Evolutionary conservation across 2,797 vertebrate species (phyloP).

Genomic region (Acrossocheilus wenchowensis): DNA sequence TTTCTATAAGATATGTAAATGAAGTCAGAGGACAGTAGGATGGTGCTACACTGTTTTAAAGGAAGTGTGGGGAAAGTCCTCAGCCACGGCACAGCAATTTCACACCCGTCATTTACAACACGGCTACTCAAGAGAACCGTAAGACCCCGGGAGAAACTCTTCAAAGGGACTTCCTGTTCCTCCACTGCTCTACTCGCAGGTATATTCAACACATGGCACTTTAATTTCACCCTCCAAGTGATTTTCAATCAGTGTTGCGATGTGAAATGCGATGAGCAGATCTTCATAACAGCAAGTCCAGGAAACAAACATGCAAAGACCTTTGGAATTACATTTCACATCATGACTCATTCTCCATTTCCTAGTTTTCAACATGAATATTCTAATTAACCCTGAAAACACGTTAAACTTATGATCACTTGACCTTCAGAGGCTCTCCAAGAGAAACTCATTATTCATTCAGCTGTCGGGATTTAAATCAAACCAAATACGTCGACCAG

Average conservation of each 20-base stretch:
- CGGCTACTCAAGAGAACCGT: neutral
- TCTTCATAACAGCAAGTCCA: neutral
- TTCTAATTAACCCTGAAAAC: constrained; percentile 46
- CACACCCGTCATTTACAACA: constrained; percentile 40
- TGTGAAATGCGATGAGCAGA: constrained; percentile 3
- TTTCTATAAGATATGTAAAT: constrained; percentile 63
- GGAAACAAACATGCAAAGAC: constrained; percentile 6
- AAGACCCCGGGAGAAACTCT: constrained; percentile 17
- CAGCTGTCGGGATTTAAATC: constrained; percentile 23
- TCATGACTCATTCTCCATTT: neutral
- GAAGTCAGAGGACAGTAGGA: constrained; percentile 41
- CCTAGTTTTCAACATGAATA: constrained; percentile 31
- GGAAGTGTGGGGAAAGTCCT: constrained; percentile 35
- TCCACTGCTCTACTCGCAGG: constrained; percentile 3
- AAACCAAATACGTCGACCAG: constrained; percentile 32
- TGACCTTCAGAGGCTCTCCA: constrained; percentile 33
- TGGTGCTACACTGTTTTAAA: constrained; percentile 32
- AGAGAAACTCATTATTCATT: constrained; percentile 14
- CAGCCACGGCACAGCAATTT: constrained; percentile 35
- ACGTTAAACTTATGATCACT: constrained; percentile 28
- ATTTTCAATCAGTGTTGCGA: constrained; percentile 30
- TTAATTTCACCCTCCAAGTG: constrained; percentile 38
- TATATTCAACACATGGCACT: constrained; percentile 24
- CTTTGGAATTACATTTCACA: neutral
- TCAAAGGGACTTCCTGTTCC: constrained; percentile 39